Evolutionary conservation across 2,113 vertebrate species (phyloP).

Genomic region (Epinephelus lanceolatus): DNA sequence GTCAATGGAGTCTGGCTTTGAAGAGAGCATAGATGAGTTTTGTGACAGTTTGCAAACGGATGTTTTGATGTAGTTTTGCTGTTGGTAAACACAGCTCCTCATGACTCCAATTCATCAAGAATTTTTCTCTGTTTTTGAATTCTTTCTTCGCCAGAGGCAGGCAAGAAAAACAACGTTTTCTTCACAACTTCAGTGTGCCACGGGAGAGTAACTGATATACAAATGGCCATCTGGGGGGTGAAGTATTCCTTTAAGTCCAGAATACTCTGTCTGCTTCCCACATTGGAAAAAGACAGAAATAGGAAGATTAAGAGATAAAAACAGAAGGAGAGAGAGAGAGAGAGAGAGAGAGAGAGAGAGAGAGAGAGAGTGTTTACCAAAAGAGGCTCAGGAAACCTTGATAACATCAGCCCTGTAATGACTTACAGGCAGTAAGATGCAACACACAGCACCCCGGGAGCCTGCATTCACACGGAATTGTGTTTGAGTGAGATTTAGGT

Average conservation of each 20-base stretch:
- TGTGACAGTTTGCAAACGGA: too few relatives aligned
- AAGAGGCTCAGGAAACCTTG: conserved; percentile 72
- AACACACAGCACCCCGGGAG: conserved; percentile 37
- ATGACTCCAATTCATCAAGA: too few relatives aligned
- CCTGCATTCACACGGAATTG: conserved; percentile 56
- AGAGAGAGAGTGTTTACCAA: conserved; percentile 45
- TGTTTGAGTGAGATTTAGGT: conserved; percentile 49
- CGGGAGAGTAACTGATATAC: too few relatives aligned
- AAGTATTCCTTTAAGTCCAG: not conserved
- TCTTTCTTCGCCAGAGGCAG: too few relatives aligned
- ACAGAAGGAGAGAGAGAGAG: not conserved
- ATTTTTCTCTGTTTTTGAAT: too few relatives aligned
- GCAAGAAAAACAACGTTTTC: too few relatives aligned
- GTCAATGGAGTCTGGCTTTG: too few relatives aligned
- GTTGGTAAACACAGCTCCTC: too few relatives aligned
- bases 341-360: not conserved
- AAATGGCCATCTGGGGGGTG: too few relatives aligned
- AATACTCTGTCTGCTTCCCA: conserved; percentile 15
- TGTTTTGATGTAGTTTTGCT: too few relatives aligned
- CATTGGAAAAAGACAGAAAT: conserved; percentile 36
- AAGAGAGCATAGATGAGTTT: too few relatives aligned
- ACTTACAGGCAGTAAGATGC: conserved; percentile 76
- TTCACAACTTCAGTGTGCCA: too few relatives aligned
- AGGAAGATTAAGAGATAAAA: conserved; percentile 39
- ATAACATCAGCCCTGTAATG: conserved; percentile 82